phyloP scores from a whole-genome alignment of 2,797 vertebrate genomes.

The Paedocypris micromegethes region DNA sequence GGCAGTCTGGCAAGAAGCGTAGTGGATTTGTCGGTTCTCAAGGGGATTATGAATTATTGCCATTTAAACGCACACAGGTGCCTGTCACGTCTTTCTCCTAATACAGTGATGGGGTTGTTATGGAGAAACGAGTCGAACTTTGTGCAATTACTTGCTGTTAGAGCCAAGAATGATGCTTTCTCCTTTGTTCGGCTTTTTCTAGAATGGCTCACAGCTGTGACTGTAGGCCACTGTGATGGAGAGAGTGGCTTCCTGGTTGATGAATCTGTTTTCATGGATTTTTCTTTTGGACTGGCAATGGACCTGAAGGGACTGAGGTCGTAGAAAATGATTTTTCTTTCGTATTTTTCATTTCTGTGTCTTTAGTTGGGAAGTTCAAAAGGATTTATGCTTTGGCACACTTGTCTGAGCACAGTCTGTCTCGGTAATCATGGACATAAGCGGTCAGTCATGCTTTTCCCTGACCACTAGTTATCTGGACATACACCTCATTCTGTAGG shows the following conservation, averaged over 20 bases:
- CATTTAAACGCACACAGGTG: slow-evolving; percentile 45
- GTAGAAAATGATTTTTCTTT: slow-evolving; percentile 4
- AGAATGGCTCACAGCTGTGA: slow-evolving; percentile 39
- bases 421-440: slow-evolving; percentile 46
- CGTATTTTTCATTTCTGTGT: slow-evolving; percentile 22
- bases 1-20: slow-evolving; percentile 22
- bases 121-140: slow-evolving; percentile 39
- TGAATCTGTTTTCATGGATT: slow-evolving; percentile 18
- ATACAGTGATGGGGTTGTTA: slow-evolving; percentile 23
- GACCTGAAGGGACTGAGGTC: slow-evolving; percentile 11
- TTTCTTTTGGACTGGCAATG: slow-evolving; percentile 21
- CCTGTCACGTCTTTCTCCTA: slow-evolving; percentile 24
- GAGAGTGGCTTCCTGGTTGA: slow-evolving; percentile 14
- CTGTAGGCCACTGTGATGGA: slow-evolving; percentile 37
- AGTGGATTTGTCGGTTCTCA: slow-evolving; percentile 43
- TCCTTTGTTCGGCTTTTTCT: slow-evolving; percentile 16
- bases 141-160: slow-evolving; percentile 48
- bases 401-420: slow-evolving; percentile 12
- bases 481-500: slow-evolving; percentile 6
- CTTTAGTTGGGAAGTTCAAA: slow-evolving; percentile 27
- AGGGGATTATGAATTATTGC: slow-evolving; percentile 44
- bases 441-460: slow-evolving; percentile 33
- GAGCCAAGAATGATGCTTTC: slow-evolving; percentile 33
- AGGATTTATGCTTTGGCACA: slow-evolving; percentile 17
- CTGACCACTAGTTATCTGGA: slow-evolving; percentile 16